Base-by-base conservation (phyloP, 2,113 vertebrate genomes). In the Micromys minutus region DNA sequence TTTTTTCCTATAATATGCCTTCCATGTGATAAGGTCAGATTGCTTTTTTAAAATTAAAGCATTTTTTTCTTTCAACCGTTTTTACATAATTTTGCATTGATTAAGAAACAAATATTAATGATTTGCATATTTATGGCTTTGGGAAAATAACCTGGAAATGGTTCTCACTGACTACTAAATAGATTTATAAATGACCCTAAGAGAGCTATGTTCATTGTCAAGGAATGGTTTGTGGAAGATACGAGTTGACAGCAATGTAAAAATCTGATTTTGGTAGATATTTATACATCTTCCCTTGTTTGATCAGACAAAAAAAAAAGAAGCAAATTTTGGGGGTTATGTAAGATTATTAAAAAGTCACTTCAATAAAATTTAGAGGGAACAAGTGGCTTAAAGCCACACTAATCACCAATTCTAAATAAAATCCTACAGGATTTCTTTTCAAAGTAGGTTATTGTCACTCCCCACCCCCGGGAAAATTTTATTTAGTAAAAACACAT, bases 111-210 rank as follows among this genome's bases (percentile, higher is more conserved):
- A 3, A 10, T 91, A 74, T 94, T 55, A 89, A 89, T 16, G 21
- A 74, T 87, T 95, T 92, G 45, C 34, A 77, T 72, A 22, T 57
- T n/a, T 79, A 36, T 83, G 69, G 69, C 21, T 72, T 84, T 79
- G 26, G 36, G 47, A 39, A 59, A 36, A 0, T n/a, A 83, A 76
- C 36, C 16, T 71, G 50, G 26, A 94, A 87, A 29, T 90, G 74
- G 50, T 83, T 76, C 21, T 91, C 42, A 87, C 74, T 92, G 84
- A 36, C 39, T 90, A 42, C 31, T 75, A 77, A 87, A 71, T 94
- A 26, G 12, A 22, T 93, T 92, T 83, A 45, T 88, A 94, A 94
- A 97, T 59, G 31, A 96, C 59, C 94, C 45, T 26, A 17, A 12
- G 55, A 45, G 0, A 0, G 77, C 52, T 69, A n/a, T 0, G 0